Base-by-base conservation (phyloP, 2,113 vertebrate genomes). In the Cygnus atratus region DNA sequence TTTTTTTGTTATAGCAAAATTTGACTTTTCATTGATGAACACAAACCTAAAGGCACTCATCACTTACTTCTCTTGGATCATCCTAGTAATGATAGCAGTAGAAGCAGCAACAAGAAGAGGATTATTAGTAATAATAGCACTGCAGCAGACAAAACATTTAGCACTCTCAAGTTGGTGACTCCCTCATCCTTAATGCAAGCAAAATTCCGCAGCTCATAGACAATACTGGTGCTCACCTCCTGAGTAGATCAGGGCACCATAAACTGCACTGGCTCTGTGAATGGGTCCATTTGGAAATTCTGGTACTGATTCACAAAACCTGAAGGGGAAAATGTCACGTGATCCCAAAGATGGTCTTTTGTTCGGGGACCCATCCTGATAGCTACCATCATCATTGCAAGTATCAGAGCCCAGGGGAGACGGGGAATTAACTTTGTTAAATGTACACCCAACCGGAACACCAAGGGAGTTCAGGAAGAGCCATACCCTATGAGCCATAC, bases 291-390 rank as follows among this genome's bases (percentile, higher is more conserved):
- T 88, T 90, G 50, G 39, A 71, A 21, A 90, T 84, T 82, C 57
- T 63, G 18, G 25, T 50, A 79, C 11, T 57, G 74, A 80, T 44
- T 90, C 33, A 55, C 11, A 78, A 77, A 84, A 29, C 11, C 65
- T 39, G 41, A 72, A 74, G 0, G 2, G 7, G 26, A 22, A 71
- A 87, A 72, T 50, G 41, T 3, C 8, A 28, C 0, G 0, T 13
- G 35, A 71, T 55, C 50, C 15, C 17, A 50, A 84, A 50, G 21
- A 54, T 20, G 43, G 18, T 21, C 26, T 58, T 10, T 50, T 82
- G 52, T 72, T 55, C 21, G 11, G 16, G 25, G 31, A 63, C 7
- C 4, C 10, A 70, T 13, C 6, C 63, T n/a, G 31, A 9, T 41
- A 71, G 48, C 12, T 78, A 33, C n/a, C 35, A 39, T 39, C 6